phyloP scores from a whole-genome alignment of 2,113 vertebrate genomes.

The Catagonus wagneri region DNA sequence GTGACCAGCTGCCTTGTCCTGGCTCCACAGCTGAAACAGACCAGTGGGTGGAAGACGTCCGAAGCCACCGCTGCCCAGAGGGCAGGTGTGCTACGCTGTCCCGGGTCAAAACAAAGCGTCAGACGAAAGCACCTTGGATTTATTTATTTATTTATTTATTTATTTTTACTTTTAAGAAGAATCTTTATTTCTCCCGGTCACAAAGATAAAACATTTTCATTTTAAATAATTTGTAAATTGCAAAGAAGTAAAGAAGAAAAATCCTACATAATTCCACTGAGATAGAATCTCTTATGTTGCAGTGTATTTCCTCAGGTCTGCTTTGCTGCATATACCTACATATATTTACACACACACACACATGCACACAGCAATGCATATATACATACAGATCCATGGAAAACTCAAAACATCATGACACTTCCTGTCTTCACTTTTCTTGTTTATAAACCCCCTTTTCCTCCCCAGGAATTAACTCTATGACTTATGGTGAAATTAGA shows the following conservation, averaged over 20 bases:
- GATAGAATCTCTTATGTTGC: neutral
- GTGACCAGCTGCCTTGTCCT: no score
- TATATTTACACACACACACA: neutral
- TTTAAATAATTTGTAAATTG: neutral
- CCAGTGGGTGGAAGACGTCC: neutral
- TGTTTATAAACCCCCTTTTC: neutral
- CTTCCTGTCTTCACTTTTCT: constrained; percentile 1
- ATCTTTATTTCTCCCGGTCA: neutral
- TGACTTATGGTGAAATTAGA: neutral
- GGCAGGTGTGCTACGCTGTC: neutral
- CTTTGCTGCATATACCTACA: neutral
- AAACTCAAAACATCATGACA: neutral
- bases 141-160: no score
- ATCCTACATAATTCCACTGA: neutral
- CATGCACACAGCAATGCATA: neutral
- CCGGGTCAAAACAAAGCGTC: neutral
- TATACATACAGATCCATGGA: neutral
- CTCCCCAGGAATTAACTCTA: neutral
- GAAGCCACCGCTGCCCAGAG: neutral
- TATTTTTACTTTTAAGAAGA: neutral
- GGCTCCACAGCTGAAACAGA: neutral
- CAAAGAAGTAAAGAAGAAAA: neutral
- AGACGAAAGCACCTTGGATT: neutral
- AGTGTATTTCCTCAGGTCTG: neutral
- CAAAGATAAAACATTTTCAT: neutral